Percentiles rank a stretch among this genome's conserved stretches.
Evolutionary conservation across 2,888 invertebrate species (phyloP).

Genomic region (Notocelia uddmanniana): DNA sequence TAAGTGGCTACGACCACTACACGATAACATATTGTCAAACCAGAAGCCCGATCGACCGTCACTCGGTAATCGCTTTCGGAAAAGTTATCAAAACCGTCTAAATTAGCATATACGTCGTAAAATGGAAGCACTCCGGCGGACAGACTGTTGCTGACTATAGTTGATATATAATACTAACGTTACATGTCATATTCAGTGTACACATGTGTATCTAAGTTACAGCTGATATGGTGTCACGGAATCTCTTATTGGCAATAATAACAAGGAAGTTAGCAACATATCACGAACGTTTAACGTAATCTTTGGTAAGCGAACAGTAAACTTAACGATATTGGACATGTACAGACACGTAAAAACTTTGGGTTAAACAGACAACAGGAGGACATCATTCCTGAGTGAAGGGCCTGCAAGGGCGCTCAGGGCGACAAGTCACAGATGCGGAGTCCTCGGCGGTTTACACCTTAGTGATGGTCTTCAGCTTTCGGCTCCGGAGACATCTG

Average conservation of each 20-base stretch:
- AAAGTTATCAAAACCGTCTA: slow-evolving; percentile 74
- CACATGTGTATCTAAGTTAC: slow-evolving; percentile 31
- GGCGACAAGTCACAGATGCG: slow-evolving; percentile 44
- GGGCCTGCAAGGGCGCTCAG: slow-evolving; percentile 43
- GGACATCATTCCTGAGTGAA: slow-evolving; percentile 42
- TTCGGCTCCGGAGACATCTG: slow-evolving; percentile 76
- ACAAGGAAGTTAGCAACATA: slow-evolving; percentile 32
- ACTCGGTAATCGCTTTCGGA: slow-evolving; percentile 61
- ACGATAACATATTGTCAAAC: slow-evolving; percentile 73
- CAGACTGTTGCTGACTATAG: slow-evolving; percentile 81
- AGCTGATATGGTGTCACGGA: slow-evolving; percentile 37
- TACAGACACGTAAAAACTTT: slow-evolving; percentile 31
- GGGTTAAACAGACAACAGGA: slow-evolving; percentile 46
- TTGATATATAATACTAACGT: slow-evolving; percentile 45
- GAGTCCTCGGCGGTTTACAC: slow-evolving; percentile 62
- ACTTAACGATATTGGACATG: slow-evolving; percentile 46
- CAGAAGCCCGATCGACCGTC: slow-evolving; percentile 66
- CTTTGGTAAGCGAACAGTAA: slow-evolving; percentile 52
- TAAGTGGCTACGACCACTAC: slow-evolving; percentile 52
- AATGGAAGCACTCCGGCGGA: slow-evolving; percentile 85
- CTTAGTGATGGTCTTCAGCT: slow-evolving; percentile 76
- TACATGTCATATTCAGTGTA: slow-evolving; percentile 42
- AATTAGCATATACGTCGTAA: slow-evolving; percentile 78
- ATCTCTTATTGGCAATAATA: slow-evolving; percentile 37
- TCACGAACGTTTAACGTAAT: slow-evolving; percentile 41